phyloP scores from a whole-genome alignment of 1,140 invertebrate species.

The Matsumurasca onukii region DNA sequence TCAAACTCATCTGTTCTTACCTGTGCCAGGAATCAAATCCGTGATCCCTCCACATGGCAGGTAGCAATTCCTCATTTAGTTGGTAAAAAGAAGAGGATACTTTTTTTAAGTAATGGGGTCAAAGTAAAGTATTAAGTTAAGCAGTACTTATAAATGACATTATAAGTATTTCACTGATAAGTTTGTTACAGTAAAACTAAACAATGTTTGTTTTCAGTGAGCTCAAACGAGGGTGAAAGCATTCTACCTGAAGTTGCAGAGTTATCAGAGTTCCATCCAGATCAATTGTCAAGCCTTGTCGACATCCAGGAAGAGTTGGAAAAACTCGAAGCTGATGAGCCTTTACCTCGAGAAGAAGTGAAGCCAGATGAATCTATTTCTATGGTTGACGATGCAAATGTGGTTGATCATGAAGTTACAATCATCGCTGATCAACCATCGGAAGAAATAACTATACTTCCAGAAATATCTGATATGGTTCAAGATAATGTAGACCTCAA shows the following conservation, averaged over 20 bases:
- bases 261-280: constrained; percentile 29
- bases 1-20: too few species aligned
- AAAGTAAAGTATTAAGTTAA: too few species aligned
- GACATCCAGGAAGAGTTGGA: constrained; percentile 52
- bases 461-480: constrained; percentile 3
- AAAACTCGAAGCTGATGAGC: constrained; percentile 51
- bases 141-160: too few species aligned
- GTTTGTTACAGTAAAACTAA: too few species aligned
- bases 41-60: too few species aligned
- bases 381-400: constrained; percentile 7
- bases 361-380: background rate
- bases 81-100: too few species aligned
- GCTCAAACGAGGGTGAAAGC: background rate
- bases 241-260: constrained; percentile 21
- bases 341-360: constrained; percentile 48
- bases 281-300: constrained; percentile 50
- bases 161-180: too few species aligned
- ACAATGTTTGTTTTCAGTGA: constrained; percentile 1
- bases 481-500: background rate
- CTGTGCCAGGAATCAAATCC: too few species aligned
- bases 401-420: constrained; percentile 32
- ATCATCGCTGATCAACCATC: constrained; percentile 15
- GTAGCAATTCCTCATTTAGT: too few species aligned
- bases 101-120: too few species aligned
- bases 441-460: constrained; percentile 15